Evolutionary conservation across 2,888 invertebrate genomes (phyloP), one percentile per base, ranked within the genome.

Genomic region (Schrankia costaestrigalis): DNA sequence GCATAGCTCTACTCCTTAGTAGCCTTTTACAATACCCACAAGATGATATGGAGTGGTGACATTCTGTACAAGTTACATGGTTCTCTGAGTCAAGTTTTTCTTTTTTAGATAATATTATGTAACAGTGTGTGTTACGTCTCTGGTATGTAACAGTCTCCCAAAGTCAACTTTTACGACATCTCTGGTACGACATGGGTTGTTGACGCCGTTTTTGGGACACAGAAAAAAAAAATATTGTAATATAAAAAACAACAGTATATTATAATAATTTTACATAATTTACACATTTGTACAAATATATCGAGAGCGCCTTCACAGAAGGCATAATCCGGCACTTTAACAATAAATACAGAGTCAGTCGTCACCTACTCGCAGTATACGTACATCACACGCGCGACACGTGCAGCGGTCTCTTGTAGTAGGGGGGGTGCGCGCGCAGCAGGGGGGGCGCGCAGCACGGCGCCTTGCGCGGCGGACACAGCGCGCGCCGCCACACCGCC

Each of bases 401-500:
- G 54, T 78, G 84, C 10, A 86, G 51, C 7, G 88, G 85, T 44
- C 88, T 56, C 63, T 87, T 87, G 48, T 81, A 78, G 54, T 79
- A 79, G 3, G 84, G 80, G 45, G 72, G 80, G 15, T 69, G 75
- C 8, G 80, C 55, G 14, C 79, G 58, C 22, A 83, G 69, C 14
- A 85, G 60, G 6, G 85, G 85, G 6, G 85, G 85, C 4, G 81
- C 64, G 41, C 71, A 71, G 47, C 77, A 72, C 6, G 73, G 71
- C 14, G 84, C 57, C 64, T 82, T 73, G 43, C 87, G 69, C 58
- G 90, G 75, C 37, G 90, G 69, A 70, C 90, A 67, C 58, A 89
- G 37, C 63, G 87, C 82, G 34, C 69, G 66, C 2, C 88, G 82
- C 91, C 93, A 93, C 82, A 92, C 91, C 0, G 91, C 91, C 10